Conservation (phyloP, 2,888 invertebrate genomes). For the Lumbricus terrestris region DNA sequence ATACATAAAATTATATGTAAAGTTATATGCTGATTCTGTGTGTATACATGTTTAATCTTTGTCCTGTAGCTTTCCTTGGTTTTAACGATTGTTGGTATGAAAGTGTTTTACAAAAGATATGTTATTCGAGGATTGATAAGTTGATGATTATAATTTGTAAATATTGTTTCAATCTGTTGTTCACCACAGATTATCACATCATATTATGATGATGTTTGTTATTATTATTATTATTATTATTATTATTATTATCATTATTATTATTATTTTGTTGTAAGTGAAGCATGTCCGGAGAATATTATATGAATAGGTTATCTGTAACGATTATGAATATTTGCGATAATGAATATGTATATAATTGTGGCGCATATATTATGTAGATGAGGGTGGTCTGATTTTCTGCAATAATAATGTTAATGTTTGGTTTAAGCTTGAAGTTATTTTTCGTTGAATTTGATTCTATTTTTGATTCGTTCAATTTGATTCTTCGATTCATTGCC, state of each 20-base stretch:
- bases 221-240: background rate
- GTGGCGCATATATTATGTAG: background rate
- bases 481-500: background rate
- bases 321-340: background rate
- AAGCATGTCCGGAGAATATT: background rate
- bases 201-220: too few relatives aligned
- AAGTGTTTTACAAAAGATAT: background rate
- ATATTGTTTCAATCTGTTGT: background rate
- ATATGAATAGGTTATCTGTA: background rate
- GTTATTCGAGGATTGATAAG: background rate
- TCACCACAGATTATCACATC: too few relatives aligned
- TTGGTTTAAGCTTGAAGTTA: background rate
- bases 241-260: background rate
- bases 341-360: background rate
- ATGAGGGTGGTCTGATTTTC: background rate
- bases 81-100: background rate
- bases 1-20: background rate
- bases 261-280: background rate
- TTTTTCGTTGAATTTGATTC: constrained; percentile 10
- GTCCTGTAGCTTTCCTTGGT: background rate
- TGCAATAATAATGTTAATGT: too few relatives aligned
- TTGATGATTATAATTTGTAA: background rate
- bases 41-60: background rate
- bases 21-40: too few relatives aligned
- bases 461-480: background rate